Base-by-base conservation (phyloP, 2,888 invertebrate species). In the Drosophila borborema region DNA sequence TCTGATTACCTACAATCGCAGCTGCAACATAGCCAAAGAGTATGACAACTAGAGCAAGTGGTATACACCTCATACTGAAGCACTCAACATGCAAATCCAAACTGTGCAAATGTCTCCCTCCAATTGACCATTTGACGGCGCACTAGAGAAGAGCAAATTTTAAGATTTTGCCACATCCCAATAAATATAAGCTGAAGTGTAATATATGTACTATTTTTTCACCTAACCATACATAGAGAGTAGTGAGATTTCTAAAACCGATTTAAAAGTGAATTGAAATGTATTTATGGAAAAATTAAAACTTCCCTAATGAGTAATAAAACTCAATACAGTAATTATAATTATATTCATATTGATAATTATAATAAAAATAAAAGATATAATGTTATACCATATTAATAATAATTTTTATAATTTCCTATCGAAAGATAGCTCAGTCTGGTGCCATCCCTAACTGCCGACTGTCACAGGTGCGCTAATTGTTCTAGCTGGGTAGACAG, bases 381-480 rank as follows among this genome's bases (percentile, higher is more conserved):
- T 45, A 1, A 8, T n/a, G n/a, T n/a, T 41, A 8, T 23, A 3
- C 7, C 8, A 46, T 23, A 14, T 45, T 14, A 14, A 28, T 28
- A 6, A 6, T 6, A 28, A 28, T 28, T 28, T 28, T 6, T 28
- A 28, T 28, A 28, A 28, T 28, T 6, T 31, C 1, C 7, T 51
- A 34, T 51, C 51, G 34, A 20, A 14, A 20, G 8, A 20, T 36
- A 14, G 8, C 18, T 20, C 49, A 10, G n/a, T 31, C 10, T 31
- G 31, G 10, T 49, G 9, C 31, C 60, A 49, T 60, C 60, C 2
- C 38, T 34, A 40, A 4, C 3, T n/a, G 20, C 6, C 6, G 45
- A 40, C 48, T 74, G 48, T 63, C 68, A 69, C 28, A 63, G 65
- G 38, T 63, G 64, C 62, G 76, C 66, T 72, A 74, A 76, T 76